phyloP scores from a whole-genome alignment of 2,113 vertebrate species.

The Columba janthina region DNA sequence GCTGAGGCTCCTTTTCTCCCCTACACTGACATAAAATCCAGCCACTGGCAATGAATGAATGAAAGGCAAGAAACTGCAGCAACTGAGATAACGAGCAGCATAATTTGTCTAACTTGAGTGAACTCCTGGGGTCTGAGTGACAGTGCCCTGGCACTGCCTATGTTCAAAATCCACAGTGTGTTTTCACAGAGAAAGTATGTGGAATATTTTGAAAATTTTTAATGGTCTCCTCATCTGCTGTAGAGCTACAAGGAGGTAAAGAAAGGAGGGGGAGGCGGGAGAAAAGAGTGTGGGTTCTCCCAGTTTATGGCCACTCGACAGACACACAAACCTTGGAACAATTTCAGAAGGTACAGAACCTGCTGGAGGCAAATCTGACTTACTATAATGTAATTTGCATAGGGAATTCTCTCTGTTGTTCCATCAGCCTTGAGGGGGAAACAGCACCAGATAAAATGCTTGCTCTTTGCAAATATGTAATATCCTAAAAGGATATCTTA shows the following conservation, averaged over 20 bases:
- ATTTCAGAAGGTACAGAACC: neutral
- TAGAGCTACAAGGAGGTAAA: neutral
- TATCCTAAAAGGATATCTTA: neutral
- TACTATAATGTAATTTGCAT: neutral
- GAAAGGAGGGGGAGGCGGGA: neutral
- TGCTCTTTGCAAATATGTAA: neutral
- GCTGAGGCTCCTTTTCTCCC: neutral
- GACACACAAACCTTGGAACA: neutral
- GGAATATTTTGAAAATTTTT: conserved; percentile 2
- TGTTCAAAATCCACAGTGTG: neutral
- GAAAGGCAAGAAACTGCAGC: conserved; percentile 31
- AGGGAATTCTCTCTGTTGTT: neutral
- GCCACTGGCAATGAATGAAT: conserved; percentile 26
- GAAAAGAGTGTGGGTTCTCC: neutral
- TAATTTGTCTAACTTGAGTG: conserved; percentile 25
- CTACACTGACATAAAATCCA: neutral
- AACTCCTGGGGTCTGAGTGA: conserved; percentile 27
- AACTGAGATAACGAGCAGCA: conserved; percentile 7
- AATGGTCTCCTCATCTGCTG: neutral
- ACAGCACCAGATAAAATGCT: neutral
- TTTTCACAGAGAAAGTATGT: conserved; percentile 10
- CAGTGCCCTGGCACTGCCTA: conserved; percentile 2
- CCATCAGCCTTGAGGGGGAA: neutral
- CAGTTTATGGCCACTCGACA: neutral
- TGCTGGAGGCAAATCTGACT: neutral